Percentiles rank a stretch among this genome's conserved stretches.
These are phyloP conservation scores for Brachynemurus nebulosus DNA, from an alignment of 2,888 invertebrate genomes.

Conservation along the genomic window DNA sequence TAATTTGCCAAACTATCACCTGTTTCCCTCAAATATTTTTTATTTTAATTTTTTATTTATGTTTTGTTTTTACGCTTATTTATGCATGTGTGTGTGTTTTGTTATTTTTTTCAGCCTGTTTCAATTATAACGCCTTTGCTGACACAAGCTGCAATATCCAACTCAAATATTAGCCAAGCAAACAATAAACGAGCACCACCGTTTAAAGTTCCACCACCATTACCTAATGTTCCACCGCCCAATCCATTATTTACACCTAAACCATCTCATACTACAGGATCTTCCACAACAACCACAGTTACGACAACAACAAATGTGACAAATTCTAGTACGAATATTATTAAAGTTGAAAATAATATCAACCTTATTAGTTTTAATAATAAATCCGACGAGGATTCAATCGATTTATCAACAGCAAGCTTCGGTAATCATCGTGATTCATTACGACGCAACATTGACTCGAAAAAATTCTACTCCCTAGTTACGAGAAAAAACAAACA, in stretches of 20 bases:
- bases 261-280: neutral
- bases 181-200: too few species aligned
- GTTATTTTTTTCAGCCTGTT: slow-evolving; percentile 39
- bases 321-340: neutral
- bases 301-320: too few species aligned
- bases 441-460: slow-evolving; percentile 5
- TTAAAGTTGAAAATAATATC: neutral
- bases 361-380: neutral
- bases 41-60: slow-evolving; percentile 18
- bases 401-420: neutral
- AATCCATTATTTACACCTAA: neutral
- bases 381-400: neutral
- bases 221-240: too few species aligned
- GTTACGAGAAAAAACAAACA: slow-evolving; percentile 16
- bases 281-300: neutral
- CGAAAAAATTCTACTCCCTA: slow-evolving; percentile 27
- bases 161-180: neutral
- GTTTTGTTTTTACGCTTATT: slow-evolving; percentile 28
- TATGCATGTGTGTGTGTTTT: slow-evolving; percentile 22
- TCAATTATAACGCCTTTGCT: slow-evolving; percentile 42
- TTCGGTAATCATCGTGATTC: slow-evolving; percentile 9
- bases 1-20: too few species aligned
- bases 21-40: neutral
- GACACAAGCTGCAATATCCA: slow-evolving; percentile 23
- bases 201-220: too few species aligned